Base-by-base conservation (phyloP, 2,797 vertebrate genomes). In the Hephaestus fuliginosus region DNA sequence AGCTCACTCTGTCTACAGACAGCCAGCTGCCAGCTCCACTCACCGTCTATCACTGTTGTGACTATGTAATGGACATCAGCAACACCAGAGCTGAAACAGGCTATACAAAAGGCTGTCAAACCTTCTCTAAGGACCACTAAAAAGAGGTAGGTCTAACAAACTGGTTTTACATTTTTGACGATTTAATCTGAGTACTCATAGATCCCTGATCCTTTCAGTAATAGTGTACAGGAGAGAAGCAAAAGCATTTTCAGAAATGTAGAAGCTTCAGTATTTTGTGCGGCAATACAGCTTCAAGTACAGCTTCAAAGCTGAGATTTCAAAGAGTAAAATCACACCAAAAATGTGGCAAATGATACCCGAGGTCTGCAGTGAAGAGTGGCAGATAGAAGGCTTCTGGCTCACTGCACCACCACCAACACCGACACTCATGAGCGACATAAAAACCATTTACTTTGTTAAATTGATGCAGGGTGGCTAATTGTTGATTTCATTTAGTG, bases 21-120 rank as follows among this genome's bases (percentile, higher is more conserved):
- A 88, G 83, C 89, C 58, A n/a, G 65, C 82, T 91, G 89, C 88
- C 88, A 78, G 48, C 79, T 88, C 75, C 60, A 70, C 81, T 91
- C 79, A 71, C 66, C 14, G 25, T 90, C 85, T 70, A 55, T 83
- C 81, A 80, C 0, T 39, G 57, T 36, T 6, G 58, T 8, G 25
- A 62, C 75, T 60, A 20, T 25, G 76, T 62, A 68, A 49, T 78
- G 70, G 81, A 81, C 83, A 74, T 74, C 76, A 61, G 74, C 82
- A 1, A 28, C 75, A 58, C 22, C 75, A 7, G 22, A 43, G 41
- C 36, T 56, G 2, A 84, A 65, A 70, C 49, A n/a, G 64, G 74
- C 44, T 61, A 73, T 74, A 65, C 48, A 22, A 7, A 14, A 51
- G 30, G 13, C 13, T 60, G 30, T 52, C 63, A 76, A 55, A 62